Evolutionary conservation across 1,140 invertebrate species (phyloP), one percentile per base, ranked within the genome.

Genomic region (Hestina assimilis): DNA sequence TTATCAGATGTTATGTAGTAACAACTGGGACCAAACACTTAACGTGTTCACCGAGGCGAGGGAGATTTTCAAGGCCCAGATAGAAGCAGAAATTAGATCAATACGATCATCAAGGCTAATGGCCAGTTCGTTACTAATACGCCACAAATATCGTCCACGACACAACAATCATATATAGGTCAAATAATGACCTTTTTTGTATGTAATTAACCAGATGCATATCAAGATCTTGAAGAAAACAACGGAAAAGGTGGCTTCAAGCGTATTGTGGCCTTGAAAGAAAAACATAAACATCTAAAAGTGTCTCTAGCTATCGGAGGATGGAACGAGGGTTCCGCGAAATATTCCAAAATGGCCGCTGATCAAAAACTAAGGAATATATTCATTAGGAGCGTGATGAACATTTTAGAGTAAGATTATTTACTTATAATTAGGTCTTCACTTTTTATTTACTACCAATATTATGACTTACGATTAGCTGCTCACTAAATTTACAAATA

Each of bases 311-410:
- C 95, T 6, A 93, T 97, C 28, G 96, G 96, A 0, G 96, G 96
- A 1, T 97, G 95, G 95, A 96, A 96, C 70, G 95, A 96, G 82
- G 95, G 95, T 0, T 95, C 94, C 0, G 68, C 73, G 14, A 95
- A 95, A 67, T 97, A 95, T 77, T 96, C 95, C 0, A 87, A 84
- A 1, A 90, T 97, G 89, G 94, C 93, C 0, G 84, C 89, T 4
- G 89, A 90, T 50, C 74, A 90, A 0, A 72, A 82, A 2, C 77
- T 81, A 6, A 90, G 95, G 51, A 79, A 79, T 4, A 84, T 68
- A 20, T 96, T 97, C 66, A 89, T 94, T 6, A 64, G 89, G 3
- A 94, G 91, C 47, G 92, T 91, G 3, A 29, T 94, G 3, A 47
- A 84, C 20, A 93, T 93, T 61, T 76, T 94, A 23, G 90, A 86